Evolutionary conservation across 2,888 invertebrate species (phyloP), one percentile per base, ranked within the genome.

Genomic region (Parochlus steinenii): DNA sequence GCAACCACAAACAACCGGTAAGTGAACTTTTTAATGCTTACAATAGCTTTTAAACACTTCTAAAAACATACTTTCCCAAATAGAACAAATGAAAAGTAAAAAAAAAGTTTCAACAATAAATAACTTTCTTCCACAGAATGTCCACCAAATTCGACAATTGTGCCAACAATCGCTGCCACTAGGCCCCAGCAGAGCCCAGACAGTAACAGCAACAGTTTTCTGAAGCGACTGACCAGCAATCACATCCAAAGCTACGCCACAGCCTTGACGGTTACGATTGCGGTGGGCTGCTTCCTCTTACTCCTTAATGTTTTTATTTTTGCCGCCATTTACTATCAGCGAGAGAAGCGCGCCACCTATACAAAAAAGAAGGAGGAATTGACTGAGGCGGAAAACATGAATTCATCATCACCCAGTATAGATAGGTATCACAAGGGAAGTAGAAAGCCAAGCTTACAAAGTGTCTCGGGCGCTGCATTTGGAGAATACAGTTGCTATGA

Each of bases 221-320:
- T 81, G 29, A 71, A 80, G 23, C 73, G 81, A 31, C 62, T 82
- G 6, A 77, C 81, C n/a, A 74, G 74, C 8, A 54, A 53, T 35
- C 83, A 85, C 48, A 83, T 83, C 49, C 85, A 85, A 52, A 85
- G 81, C 40, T 86, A 87, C 54, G 83, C 86, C 5, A 85, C 86
- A 0, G 87, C 87, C 1, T 62, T 89, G 12, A 80, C 85, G 6
- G 82, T 87, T 18, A 87, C 87, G 1, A 82, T 86, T 42, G 82
- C 79, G 2, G 82, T 85, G 6, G 85, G 83, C 2, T 82, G 83
- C 48, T 82, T 85, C 45, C 65, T 86, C 6, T 62, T 86, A 6
- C 63, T 85, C 18, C 64, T 86, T 17, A 86, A 86, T 50, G 74
- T 85, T 8, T 64, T 85, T 16, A 87, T 89, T 45, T 87, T 87